Percentiles rank a stretch among this genome's conserved stretches.
phyloP scores from a whole-genome alignment of 92 coral and sea anemone genomes.

The Phenganax marumi region DNA sequence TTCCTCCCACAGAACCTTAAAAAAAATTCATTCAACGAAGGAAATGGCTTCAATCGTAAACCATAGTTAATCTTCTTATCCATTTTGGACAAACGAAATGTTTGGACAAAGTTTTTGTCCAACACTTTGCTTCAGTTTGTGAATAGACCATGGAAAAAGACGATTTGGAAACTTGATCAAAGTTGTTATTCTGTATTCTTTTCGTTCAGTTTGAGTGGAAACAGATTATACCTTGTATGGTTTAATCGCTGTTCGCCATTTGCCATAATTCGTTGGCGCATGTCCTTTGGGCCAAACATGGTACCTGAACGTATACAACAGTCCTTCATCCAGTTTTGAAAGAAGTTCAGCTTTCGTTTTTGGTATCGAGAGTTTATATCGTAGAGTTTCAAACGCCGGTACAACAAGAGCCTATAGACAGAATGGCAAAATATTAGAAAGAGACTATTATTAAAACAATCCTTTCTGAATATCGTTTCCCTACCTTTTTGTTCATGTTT shows the following conservation, averaged over 20 bases:
- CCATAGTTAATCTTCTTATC: too few species aligned
- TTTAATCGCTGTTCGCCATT: conserved; percentile 95
- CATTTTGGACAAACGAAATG: too few species aligned
- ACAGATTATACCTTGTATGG: conserved; percentile 64
- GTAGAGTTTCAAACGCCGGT: conserved; percentile 90
- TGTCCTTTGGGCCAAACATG: conserved; percentile 96
- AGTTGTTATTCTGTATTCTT: not conserved
- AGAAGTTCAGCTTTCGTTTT: conserved; percentile 82
- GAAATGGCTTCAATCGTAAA: not conserved
- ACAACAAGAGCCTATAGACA: conserved; percentile 74
- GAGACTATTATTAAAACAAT: not conserved
- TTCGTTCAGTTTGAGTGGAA: not conserved
- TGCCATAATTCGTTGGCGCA: conserved; percentile 95
- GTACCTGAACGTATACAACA: conserved; percentile 80
- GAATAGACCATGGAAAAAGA: not conserved
- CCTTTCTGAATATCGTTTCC: not conserved
- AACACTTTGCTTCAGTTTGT: not conserved
- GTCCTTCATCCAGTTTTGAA: conserved; percentile 76
- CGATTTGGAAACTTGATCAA: too few species aligned
- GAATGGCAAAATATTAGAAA: not conserved
- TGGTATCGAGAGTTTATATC: conserved; percentile 84
- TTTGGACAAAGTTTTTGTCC: not conserved
- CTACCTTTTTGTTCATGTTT: conserved; percentile 68
- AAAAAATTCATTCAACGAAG: not conserved
- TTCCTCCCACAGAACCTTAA: conserved; percentile 93